Base-by-base conservation (phyloP, 2,113 vertebrate species). In the Coptodon rendalli region DNA sequence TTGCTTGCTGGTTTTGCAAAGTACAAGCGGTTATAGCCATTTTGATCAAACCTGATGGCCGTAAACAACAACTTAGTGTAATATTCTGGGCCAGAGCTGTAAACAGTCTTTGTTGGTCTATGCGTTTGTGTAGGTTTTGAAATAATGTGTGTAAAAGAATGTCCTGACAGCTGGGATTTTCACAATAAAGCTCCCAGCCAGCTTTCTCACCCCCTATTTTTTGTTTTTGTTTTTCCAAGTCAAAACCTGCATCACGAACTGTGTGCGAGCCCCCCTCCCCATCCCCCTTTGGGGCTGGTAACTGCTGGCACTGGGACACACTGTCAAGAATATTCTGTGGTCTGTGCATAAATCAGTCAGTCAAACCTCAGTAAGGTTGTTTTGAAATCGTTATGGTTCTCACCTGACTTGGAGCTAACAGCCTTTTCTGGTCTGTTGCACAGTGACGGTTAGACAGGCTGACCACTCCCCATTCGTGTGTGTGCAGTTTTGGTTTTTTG, bases 111-210 rank as follows among this genome's bases (percentile, higher is more conserved):
- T 90, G 50, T 82, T 81, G 19, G n/a, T 54, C 38, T 66, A 6
- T 71, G 19, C 34, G 24, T 85, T 22, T 82, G 38, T 81, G 31
- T 38, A 14, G 52, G 56, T 80, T 91, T 85, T 85, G 79, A 63
- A 54, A 27, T 22, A 27, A 48, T 16, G 38, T 73, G 45, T 82
- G 54, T 87, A 38, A 56, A 93, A 87, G 83, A 95, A 93, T 94
- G 82, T 81, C 89, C 86, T 93, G 92, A 93, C 90, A 79, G 78
- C 36, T 80, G 79, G 59, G 82, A 79, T 92, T 93, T 89, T 90
- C 71, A 89, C 89, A 94, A 85, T 92, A 84, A 90, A 86, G 85
- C 79, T 84, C 43, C 11, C 59, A 79, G 66, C 63, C 54, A 86
- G 80, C 86, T 83, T 87, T 91, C 80, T 92, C 7, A 6, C 22